Evolutionary conservation across 2,797 vertebrate genomes (phyloP), one percentile per base, ranked within the genome.

Genomic region (Neoniphon sammara): DNA sequence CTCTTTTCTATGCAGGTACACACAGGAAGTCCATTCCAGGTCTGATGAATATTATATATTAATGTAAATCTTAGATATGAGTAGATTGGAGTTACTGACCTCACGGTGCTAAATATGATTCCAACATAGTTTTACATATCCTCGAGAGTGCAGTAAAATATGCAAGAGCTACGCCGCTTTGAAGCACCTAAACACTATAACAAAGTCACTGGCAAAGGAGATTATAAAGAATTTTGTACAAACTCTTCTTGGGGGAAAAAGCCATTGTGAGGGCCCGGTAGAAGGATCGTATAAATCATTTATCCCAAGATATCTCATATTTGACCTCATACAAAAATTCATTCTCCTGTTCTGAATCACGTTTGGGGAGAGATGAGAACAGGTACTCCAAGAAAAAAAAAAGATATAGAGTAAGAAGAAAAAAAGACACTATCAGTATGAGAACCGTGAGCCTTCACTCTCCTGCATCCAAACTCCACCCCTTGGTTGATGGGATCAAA

Each of bases 251-350:
- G 20, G 15, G 52, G 30, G 36, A 72, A 25, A 84, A 80, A 80
- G 42, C 30, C 54, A 71, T 27, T 58, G 70, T 68, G 42, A 59
- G 78, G 34, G 66, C 61, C 8, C 27, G 49, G 52, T 61, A 42
- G 60, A 79, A 61, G 21, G 17, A 66, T 77, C 23, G 25, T 58
- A 85, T 90, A 68, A 88, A 89, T 91, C 82, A 86, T 90, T 90
- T 88, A 88, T 55, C 34, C 52, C 49, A 50, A 70, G 73, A 86
- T 79, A 82, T 85, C 66, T 83, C 80, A 82, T 82, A 73, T 90
- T 89, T 90, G 83, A 89, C 87, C 88, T 89, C 74, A 79, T 76
- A 66, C 15, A 49, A 80, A 82, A 88, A 87, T 78, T 14, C 14
- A 89, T 85, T 85, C 80, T 68, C 77, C 49, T 56, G 58, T 70